These are phyloP conservation scores for Cheilinus undulatus DNA, from an alignment of 2,113 vertebrate species.

Conservation along the genomic window DNA sequence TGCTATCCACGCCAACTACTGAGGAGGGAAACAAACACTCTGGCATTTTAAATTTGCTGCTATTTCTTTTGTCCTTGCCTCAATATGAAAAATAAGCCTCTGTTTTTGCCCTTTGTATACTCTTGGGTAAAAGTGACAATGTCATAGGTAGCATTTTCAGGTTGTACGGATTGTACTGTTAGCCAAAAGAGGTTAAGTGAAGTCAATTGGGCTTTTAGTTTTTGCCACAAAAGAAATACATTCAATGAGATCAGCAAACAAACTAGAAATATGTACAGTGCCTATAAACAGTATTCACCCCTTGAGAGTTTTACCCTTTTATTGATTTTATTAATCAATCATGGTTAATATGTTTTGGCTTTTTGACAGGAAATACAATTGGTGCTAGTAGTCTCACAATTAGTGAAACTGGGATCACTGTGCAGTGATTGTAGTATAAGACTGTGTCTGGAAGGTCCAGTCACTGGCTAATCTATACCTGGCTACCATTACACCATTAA, in stretches of 20 bases:
- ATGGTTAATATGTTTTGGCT: too few species aligned
- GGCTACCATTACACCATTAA: too few species aligned
- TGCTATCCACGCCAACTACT: conserved; percentile 25
- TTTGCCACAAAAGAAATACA: conserved; percentile 4
- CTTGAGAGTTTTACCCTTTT: too few species aligned
- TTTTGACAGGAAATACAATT: too few species aligned
- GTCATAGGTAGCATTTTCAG: conserved; percentile 19
- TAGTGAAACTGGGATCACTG: too few species aligned
- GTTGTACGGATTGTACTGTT: neutral
- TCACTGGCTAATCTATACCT: too few species aligned
- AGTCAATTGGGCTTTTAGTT: neutral
- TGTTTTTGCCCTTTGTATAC: conserved; percentile 26
- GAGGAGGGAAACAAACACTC: conserved; percentile 42
- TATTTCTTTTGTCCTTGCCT: conserved; percentile 29
- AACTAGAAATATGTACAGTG: neutral
- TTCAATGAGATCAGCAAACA: neutral
- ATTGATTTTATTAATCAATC: too few species aligned
- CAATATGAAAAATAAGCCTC: conserved; percentile 37
- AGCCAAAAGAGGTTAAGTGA: conserved; percentile 5
- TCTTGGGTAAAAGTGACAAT: conserved; percentile 29
- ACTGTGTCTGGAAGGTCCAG: too few species aligned
- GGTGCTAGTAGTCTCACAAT: too few species aligned
- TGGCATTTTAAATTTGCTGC: conserved; percentile 39
- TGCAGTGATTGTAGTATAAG: too few species aligned
- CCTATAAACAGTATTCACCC: too few species aligned